phyloP scores from a whole-genome alignment of 2,888 invertebrate species.

The Prostheceraeus crozeri region DNA sequence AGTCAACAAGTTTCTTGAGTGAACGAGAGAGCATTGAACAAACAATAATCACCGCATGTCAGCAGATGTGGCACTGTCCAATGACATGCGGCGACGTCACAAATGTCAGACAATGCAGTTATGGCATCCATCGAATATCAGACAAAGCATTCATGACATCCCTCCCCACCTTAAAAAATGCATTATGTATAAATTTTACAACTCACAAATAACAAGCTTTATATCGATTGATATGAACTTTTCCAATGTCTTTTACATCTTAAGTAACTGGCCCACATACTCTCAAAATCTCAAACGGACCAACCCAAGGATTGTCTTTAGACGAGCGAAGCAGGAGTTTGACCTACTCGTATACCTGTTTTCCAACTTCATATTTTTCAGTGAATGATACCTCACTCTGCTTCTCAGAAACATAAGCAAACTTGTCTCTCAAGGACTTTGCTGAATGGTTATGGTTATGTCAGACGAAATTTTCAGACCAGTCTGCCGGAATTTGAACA shows the following conservation, averaged over 20 bases:
- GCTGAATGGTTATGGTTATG: not conserved
- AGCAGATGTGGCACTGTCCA: too few species aligned
- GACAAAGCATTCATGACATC: too few species aligned
- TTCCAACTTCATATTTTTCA: not conserved
- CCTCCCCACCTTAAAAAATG: too few species aligned
- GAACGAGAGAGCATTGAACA: too few species aligned
- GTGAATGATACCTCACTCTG: not conserved
- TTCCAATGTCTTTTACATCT: constrained; percentile 5
- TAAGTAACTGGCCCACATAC: not conserved
- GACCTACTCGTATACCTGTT: constrained; percentile 5
- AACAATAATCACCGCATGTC: too few species aligned
- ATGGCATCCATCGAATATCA: too few species aligned
- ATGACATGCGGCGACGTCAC: too few species aligned
- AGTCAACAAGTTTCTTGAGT: too few species aligned
- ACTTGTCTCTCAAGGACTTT: not conserved
- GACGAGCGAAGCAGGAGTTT: not conserved
- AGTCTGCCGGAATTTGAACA: constrained; percentile 4
- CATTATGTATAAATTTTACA: too few species aligned
- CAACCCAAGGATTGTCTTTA: not conserved
- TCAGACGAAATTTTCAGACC: constrained; percentile 9
- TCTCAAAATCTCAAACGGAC: constrained; percentile 2
- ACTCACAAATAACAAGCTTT: constrained; percentile 20
- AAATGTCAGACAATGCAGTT: too few species aligned
- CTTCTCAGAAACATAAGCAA: not conserved
- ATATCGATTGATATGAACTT: constrained; percentile 7